These are phyloP conservation scores for Tortrix viridana DNA, from an alignment of 2,888 invertebrate species.

Conservation along the genomic window DNA sequence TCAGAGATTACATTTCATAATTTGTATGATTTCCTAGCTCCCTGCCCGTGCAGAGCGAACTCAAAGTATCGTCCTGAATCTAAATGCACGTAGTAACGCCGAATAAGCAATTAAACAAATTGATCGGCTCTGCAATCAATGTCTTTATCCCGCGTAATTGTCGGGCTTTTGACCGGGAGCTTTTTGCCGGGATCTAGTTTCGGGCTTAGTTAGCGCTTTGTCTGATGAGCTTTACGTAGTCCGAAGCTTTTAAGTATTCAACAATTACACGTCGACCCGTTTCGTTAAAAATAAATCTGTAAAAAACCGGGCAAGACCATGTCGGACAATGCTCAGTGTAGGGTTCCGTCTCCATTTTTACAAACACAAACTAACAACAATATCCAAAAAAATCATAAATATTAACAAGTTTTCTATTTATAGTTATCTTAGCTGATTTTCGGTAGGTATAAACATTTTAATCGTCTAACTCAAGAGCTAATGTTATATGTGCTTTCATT, in stretches of 20 bases:
- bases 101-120: constrained; percentile 28
- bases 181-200: constrained; percentile 25
- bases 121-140: constrained; percentile 26
- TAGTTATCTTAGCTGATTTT: too few relatives aligned
- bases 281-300: background rate
- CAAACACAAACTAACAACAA: too few relatives aligned
- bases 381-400: too few relatives aligned
- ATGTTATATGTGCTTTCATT: too few relatives aligned
- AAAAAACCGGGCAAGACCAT: too few relatives aligned
- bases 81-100: constrained; percentile 16
- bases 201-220: constrained; percentile 24
- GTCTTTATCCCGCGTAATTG: constrained; percentile 24
- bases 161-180: constrained; percentile 5
- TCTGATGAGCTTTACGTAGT: constrained; percentile 19
- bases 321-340: too few relatives aligned
- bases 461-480: too few relatives aligned
- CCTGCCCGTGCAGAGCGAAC: background rate
- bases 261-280: constrained; percentile 11
- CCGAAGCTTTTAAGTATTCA: constrained; percentile 15
- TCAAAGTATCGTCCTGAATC: background rate
- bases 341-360: too few relatives aligned
- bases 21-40: background rate
- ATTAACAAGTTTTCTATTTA: too few relatives aligned
- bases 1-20: background rate
- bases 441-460: too few relatives aligned